Conservation (phyloP, 2,113 vertebrate genomes). For the Calidris pygmaea region DNA sequence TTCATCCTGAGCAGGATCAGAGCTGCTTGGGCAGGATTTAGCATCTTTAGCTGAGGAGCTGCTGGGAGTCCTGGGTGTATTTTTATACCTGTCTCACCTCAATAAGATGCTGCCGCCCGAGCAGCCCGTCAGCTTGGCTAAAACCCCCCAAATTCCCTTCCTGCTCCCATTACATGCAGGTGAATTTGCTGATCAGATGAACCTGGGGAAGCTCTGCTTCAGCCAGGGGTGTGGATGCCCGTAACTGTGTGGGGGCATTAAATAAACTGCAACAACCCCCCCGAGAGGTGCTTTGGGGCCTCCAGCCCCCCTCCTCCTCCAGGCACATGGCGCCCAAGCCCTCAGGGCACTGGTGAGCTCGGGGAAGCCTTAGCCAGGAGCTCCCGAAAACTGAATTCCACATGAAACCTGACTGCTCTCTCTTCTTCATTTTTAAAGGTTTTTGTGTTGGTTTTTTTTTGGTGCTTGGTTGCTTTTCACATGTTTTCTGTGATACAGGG, state of each 20-base stretch:
- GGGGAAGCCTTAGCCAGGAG: background rate
- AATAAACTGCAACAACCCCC: fast-evolving
- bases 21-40: constrained; percentile 36
- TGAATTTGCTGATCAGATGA: background rate
- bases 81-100: background rate
- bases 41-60: background rate
- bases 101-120: background rate
- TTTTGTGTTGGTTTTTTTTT: fast-evolving
- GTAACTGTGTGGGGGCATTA: fast-evolving
- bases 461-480: background rate
- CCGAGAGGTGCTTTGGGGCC: fast-evolving
- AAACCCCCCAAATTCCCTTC: fast-evolving
- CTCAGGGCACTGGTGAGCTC: background rate
- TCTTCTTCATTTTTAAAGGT: too few species aligned
- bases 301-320: background rate
- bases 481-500: background rate
- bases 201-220: background rate
- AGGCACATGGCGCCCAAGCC: background rate
- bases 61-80: background rate
- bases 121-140: background rate
- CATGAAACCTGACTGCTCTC: fast-evolving
- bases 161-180: background rate
- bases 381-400: background rate
- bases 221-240: fast-evolving
- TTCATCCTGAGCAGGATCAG: constrained; percentile 57